Percentiles rank a stretch among this genome's conserved stretches.
Conservation (phyloP, 2,113 vertebrate genomes). For the Cephalophus harveyi region DNA sequence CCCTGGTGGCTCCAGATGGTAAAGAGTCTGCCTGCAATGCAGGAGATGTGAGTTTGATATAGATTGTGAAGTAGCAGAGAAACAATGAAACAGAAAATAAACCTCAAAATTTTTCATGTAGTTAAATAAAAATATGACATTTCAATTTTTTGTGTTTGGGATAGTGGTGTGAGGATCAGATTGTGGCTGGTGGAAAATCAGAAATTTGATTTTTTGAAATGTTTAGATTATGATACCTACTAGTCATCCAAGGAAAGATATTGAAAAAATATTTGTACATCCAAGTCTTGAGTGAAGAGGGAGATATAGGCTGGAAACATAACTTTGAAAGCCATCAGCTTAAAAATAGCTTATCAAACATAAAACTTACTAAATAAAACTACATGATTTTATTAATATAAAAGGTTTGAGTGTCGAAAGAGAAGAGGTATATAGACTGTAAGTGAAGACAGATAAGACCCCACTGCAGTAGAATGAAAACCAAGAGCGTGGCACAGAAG, state of each 20-base stretch:
- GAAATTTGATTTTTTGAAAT: background rate
- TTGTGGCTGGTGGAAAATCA: background rate
- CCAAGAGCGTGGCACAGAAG: background rate
- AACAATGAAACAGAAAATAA: background rate
- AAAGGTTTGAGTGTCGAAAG: background rate
- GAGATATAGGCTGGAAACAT: background rate
- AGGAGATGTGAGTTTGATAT: background rate
- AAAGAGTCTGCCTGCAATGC: background rate
- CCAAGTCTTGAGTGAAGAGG: background rate
- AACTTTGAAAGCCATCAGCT: background rate
- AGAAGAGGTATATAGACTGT: background rate
- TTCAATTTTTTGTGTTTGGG: background rate
- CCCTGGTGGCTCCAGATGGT: background rate
- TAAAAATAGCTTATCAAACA: background rate
- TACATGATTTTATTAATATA: background rate
- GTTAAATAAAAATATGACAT: background rate
- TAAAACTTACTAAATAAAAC: background rate
- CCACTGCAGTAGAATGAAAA: background rate
- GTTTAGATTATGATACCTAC: background rate
- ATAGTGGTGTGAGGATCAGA: background rate
- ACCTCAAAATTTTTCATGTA: background rate
- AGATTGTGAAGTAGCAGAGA: background rate
- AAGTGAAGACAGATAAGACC: background rate
- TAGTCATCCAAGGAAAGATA: background rate
- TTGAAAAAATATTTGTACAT: background rate